Evolutionary conservation across 2,113 vertebrate genomes (phyloP).

Genomic region (Apus apus): DNA sequence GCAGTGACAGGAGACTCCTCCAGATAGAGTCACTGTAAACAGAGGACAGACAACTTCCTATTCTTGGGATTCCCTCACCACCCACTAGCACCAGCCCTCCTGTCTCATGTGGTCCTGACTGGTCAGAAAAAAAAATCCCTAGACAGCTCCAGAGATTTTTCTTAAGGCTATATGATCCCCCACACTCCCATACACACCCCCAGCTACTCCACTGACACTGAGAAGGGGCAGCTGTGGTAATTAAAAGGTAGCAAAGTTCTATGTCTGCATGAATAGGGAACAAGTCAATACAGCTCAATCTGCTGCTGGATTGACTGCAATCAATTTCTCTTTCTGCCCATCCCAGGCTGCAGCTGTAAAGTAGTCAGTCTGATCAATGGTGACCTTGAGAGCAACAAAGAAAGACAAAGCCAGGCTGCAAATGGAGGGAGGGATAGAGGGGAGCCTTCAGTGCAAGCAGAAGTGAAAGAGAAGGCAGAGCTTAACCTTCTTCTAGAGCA

Average conservation of each 20-base stretch:
- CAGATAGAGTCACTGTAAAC: background rate
- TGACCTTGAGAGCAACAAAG: slow-evolving; percentile 71
- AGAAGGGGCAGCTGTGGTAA: slow-evolving; percentile 20
- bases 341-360: slow-evolving; percentile 74
- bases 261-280: slow-evolving; percentile 31
- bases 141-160: background rate
- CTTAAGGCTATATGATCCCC: background rate
- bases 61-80: background rate
- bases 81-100: background rate
- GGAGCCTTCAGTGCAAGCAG: background rate
- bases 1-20: background rate
- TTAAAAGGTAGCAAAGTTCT: slow-evolving; percentile 63
- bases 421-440: background rate
- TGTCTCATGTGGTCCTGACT: no score
- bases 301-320: slow-evolving; percentile 68
- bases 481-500: background rate
- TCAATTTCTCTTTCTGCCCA: slow-evolving; percentile 66
- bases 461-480: background rate
- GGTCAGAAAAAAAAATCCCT: background rate
- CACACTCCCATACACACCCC: background rate
- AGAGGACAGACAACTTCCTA: fast-evolving
- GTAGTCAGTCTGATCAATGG: slow-evolving; percentile 71
- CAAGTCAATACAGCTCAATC: slow-evolving; percentile 66
- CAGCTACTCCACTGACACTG: background rate
- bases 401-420: background rate